phyloP scores from a whole-genome alignment of 2,113 vertebrate genomes.

The Cebus imitator region DNA sequence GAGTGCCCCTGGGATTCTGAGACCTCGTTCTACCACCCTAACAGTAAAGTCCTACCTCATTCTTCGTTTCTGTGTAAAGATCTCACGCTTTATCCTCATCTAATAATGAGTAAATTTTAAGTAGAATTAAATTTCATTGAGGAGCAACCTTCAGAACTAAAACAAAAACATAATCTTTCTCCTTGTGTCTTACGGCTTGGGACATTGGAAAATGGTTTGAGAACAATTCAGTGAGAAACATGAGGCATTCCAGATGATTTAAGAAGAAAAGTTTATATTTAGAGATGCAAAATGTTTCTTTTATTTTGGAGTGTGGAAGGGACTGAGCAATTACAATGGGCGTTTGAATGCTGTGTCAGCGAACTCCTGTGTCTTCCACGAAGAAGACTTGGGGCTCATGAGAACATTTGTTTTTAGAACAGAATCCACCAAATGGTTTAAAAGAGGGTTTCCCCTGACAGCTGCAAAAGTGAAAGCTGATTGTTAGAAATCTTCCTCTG shows the following conservation, averaged over 20 bases:
- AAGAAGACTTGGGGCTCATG: rapidly evolving
- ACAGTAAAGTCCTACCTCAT: rapidly evolving
- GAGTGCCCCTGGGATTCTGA: rapidly evolving
- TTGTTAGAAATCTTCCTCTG: neutral
- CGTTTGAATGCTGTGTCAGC: rapidly evolving
- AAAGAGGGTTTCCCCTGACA: too few species aligned
- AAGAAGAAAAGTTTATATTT: too few species aligned
- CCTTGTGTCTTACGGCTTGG: rapidly evolving
- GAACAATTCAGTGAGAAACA: rapidly evolving
- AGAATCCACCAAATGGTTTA: rapidly evolving
- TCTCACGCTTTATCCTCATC: too few species aligned
- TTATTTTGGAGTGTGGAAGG: rapidly evolving
- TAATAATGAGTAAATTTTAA: neutral
- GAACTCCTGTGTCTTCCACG: rapidly evolving
- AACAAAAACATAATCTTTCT: neutral
- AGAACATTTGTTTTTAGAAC: rapidly evolving
- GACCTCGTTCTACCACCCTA: rapidly evolving
- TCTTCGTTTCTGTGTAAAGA: neutral
- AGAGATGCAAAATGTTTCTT: neutral
- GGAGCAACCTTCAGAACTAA: neutral
- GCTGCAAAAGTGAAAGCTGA: rapidly evolving
- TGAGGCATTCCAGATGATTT: rapidly evolving
- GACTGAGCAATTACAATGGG: rapidly evolving
- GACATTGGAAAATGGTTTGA: neutral
- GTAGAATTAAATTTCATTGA: neutral